A percentile compares a stretch with the other conserved stretches of the same genome.
These are phyloP conservation scores for Pantherophis vulpinus DNA, from an alignment of 2,797 vertebrate genomes.

Conservation along the genomic window DNA sequence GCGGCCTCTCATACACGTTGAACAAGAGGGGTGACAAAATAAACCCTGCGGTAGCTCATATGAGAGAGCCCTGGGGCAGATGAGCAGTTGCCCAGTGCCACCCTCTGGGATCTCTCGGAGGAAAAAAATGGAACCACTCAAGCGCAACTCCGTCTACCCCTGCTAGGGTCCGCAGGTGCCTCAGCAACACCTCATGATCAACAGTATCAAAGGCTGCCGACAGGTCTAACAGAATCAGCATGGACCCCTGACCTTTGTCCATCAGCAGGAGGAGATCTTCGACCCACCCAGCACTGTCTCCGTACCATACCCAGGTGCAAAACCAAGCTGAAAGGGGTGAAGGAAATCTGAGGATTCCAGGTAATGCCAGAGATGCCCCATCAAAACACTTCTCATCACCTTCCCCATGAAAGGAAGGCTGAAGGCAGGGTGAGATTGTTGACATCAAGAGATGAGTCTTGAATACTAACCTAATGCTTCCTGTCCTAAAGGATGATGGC, in stretches of 20 bases:
- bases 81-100: conserved; percentile 42
- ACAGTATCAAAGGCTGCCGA: conserved; percentile 56
- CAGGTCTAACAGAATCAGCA: conserved; percentile 53
- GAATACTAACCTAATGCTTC: conserved; percentile 32
- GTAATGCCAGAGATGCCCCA: conserved; percentile 57
- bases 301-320: conserved; percentile 61
- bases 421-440: conserved; percentile 44
- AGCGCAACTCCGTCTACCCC: conserved; percentile 63
- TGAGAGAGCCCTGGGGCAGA: conserved; percentile 39
- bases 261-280: conserved; percentile 57
- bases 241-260: conserved; percentile 53
- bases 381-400: conserved; percentile 39
- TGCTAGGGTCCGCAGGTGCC: conserved; percentile 62
- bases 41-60: conserved; percentile 50
- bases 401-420: conserved; percentile 31
- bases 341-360: conserved; percentile 64
- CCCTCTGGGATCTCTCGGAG: conserved; percentile 39
- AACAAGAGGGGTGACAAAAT: conserved; percentile 49
- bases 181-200: conserved; percentile 57
- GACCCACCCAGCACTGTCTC: conserved; percentile 51
- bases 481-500: conserved; percentile 39
- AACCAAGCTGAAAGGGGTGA: conserved; percentile 59
- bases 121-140: conserved; percentile 48
- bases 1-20: conserved; percentile 49
- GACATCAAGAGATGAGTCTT: conserved; percentile 36